Base-by-base conservation (phyloP, 2,888 invertebrate genomes). In the Halictus ligatus region DNA sequence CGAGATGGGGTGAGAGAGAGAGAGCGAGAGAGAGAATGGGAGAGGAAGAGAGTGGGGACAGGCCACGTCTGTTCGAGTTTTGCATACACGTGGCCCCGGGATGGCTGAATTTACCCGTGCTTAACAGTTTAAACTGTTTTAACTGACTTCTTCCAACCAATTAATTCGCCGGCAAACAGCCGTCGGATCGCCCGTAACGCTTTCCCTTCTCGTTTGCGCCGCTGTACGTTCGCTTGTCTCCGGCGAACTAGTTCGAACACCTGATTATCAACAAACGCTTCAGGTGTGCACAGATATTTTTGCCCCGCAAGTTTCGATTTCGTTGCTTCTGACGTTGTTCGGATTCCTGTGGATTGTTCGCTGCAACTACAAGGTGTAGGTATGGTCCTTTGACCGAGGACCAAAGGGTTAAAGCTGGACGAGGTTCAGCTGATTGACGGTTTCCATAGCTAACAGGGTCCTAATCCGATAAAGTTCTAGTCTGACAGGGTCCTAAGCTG, bases 111-210 rank as follows among this genome's bases (percentile, higher is more conserved):
- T 86, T 79, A 75, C 50, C 64, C 74, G 74, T 64, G 67, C 79
- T 77, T 71, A 74, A 60, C 69, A 67, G 81, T 71, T 81, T 76
- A 60, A 86, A 85, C 81, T 54, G 74, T 64, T 60, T 86, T 81
- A 81, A 85, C 79, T 77, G 79, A 78, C 85, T 73, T 71, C 79
- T 69, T 48, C 69, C 75, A 43, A 71, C 46, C 74, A 64, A 86
- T 86, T 80, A 81, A 79, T 78, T 60, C 74, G 54, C 50, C 43
- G 29, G 50, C 50, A 64, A 67, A 67, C 67, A 77, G 29, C 15
- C 69, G 75, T 40, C 43, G 58, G 40, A 60, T 60, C 40, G 46
- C 29, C 71, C 54, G 29, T 50, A n/a, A 46, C 25, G 79, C 21
- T 48, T 74, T 43, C 48, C 25, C 25, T 54, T 54, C 29, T 64